Base-by-base conservation (phyloP, 2,888 invertebrate species). In the Cantharis flavilabris region DNA sequence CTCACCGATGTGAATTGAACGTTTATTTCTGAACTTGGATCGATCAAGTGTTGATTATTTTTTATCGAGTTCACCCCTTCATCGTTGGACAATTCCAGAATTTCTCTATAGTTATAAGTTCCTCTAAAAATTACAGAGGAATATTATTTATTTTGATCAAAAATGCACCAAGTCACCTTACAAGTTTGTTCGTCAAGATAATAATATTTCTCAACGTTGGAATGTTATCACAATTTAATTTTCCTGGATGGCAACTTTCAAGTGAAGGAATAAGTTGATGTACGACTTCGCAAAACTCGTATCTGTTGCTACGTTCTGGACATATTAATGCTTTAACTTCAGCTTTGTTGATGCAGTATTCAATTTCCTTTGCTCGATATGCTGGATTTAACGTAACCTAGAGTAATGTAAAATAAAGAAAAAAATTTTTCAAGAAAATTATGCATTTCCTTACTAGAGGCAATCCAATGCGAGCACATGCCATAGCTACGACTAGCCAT, bases 1-100 rank as follows among this genome's bases (percentile, higher is more conserved):
- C 87, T 84, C 84, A 92, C 92, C 1, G 96, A 97, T 1, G 96
- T 96, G 85, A 96, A 96, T 85, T 96, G 93, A 81, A 97, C 93
- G 85, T 94, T 95, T 82, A 92, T 92, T 0, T 93, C 90, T 65
- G 91, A 91, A 85, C 94, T 93, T 49, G 94, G 92, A 70, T 92
- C 90, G 11, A 96, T 89, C 0, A 86, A 82, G 0, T 87, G 81
- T 84, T 93, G 92, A 72, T 82, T 77, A 13, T 81, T 73, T 73
- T 79, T 81, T n/a, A 91, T 85, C 4, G 83, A 82, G 26, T 86
- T 83, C 9, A 89, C 81, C 69, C 86, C 85, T 26, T 81, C 81
- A 23, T 79, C 80, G 67, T 84, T 84, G 0, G 88, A 86, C 16
- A 87, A 73, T 33, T 85, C 80, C 78, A 89, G 83, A 18, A 90